Conservation (phyloP, 2,113 vertebrate species). For the Oryzias javanicus region DNA sequence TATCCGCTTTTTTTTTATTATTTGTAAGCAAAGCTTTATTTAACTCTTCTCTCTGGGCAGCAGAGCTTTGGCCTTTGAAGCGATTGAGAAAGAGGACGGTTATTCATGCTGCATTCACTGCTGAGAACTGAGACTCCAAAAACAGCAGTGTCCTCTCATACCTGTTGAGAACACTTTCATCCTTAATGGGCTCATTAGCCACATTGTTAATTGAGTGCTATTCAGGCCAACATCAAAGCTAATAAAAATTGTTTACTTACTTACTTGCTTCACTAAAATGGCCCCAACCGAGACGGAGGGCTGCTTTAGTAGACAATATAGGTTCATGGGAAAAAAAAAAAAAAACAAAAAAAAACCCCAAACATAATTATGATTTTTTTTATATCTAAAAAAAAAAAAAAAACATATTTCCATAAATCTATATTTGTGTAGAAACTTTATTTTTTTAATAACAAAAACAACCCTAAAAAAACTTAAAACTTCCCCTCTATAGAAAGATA, state of each 20-base stretch:
- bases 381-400: neutral
- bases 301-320: slow-evolving; percentile 53
- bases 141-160: slow-evolving; percentile 77
- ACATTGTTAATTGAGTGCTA: slow-evolving; percentile 81
- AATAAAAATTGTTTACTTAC: slow-evolving; percentile 78
- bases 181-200: slow-evolving; percentile 82
- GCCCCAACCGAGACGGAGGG: slow-evolving; percentile 56
- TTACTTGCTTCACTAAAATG: slow-evolving; percentile 68
- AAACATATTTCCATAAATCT: no score
- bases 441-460: neutral
- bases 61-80: slow-evolving; percentile 73
- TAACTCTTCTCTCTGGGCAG: slow-evolving; percentile 68
- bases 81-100: slow-evolving; percentile 63
- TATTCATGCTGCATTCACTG: slow-evolving; percentile 72
- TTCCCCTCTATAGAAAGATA: no score
- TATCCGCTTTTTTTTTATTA: neutral
- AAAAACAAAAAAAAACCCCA: slow-evolving; percentile 19
- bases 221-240: slow-evolving; percentile 80
- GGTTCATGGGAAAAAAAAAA: slow-evolving; percentile 30
- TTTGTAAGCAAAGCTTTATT: slow-evolving; percentile 60
- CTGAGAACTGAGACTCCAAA: slow-evolving; percentile 69
- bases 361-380: slow-evolving; percentile 6
- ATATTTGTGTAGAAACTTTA: no score
- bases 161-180: slow-evolving; percentile 84
- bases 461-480: no score